Percentiles rank a stretch among this genome's conserved stretches.
phyloP scores from a whole-genome alignment of 1,140 invertebrate genomes.

The Hylaeus volcanicus region DNA sequence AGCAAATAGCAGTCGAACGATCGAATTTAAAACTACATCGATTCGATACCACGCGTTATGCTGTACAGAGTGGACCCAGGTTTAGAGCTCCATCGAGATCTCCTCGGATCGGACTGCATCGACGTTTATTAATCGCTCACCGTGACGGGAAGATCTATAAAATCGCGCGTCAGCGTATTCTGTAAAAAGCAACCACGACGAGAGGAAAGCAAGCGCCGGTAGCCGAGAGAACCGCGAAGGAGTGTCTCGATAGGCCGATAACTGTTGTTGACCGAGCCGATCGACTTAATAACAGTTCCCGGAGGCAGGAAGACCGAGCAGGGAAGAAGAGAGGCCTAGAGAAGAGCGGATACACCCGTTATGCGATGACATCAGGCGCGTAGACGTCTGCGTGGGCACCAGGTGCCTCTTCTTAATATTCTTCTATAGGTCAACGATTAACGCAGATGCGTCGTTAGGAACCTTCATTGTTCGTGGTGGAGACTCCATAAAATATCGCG shows the following conservation, averaged over 20 bases:
- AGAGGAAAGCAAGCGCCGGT: background rate
- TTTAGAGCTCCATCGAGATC: no score
- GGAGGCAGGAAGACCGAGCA: constrained; percentile 24
- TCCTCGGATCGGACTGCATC: background rate
- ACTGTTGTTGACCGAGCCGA: constrained; percentile 49
- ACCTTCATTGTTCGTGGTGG: constrained; percentile 6
- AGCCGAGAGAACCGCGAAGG: background rate
- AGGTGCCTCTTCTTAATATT: background rate
- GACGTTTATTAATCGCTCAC: background rate
- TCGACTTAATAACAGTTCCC: constrained; percentile 50
- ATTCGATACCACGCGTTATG: no score
- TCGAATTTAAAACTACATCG: no score
- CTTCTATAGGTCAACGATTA: constrained; percentile 4
- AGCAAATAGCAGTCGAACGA: no score
- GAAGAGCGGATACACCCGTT: constrained; percentile 34
- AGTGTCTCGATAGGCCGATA: constrained; percentile 29
- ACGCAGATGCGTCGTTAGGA: constrained; percentile 39
- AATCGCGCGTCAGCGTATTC: background rate
- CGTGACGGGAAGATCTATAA: background rate
- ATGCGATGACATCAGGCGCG: constrained; percentile 51
- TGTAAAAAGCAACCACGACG: background rate
- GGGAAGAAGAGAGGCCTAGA: background rate
- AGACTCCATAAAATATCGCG: no score
- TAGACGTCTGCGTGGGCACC: constrained; percentile 42
- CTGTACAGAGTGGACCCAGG: no score